Conservation (phyloP, 35 echinoderm and acorn worm species). For the Ptychodera flava region DNA sequence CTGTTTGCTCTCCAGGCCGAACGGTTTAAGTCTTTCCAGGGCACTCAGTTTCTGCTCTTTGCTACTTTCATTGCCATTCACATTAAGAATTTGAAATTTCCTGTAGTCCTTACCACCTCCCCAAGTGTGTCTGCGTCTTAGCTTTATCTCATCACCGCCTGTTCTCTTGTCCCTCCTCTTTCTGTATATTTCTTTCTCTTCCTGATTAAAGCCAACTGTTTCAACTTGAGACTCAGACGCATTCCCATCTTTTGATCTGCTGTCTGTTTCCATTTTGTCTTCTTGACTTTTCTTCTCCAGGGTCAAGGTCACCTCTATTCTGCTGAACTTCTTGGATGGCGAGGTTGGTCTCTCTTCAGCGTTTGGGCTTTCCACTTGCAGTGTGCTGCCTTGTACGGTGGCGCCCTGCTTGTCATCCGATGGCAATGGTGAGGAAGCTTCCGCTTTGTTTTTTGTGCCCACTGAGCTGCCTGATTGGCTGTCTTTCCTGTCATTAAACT, state of each 20-base stretch:
- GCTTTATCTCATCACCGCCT: slow-evolving; percentile 33
- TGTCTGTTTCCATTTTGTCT: slow-evolving; percentile 11
- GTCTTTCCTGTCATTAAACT: not conserved
- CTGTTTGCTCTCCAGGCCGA: not conserved
- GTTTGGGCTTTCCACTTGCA: not conserved
- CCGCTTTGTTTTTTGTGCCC: slow-evolving; percentile 3
- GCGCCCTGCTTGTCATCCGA: slow-evolving; percentile 6
- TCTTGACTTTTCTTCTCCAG: slow-evolving; percentile 50
- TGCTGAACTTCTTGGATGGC: slow-evolving; percentile 34
- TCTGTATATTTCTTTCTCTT: slow-evolving; percentile 29
- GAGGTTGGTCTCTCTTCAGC: slow-evolving; percentile 6
- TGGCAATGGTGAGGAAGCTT: not conserved
- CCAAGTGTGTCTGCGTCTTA: slow-evolving; percentile 61
- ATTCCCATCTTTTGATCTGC: slow-evolving; percentile 3
- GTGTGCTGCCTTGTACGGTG: not conserved
- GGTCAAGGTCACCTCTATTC: slow-evolving; percentile 58
- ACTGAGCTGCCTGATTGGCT: not conserved
- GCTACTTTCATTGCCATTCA: not conserved
- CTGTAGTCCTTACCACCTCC: slow-evolving; percentile 52
- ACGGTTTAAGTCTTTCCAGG: slow-evolving; percentile 6
- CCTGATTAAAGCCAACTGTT: slow-evolving; percentile 17
- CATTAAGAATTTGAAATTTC: slow-evolving; percentile 43
- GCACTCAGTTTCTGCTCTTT: slow-evolving; percentile 9
- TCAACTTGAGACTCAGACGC: not conserved
- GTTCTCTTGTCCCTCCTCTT: slow-evolving; percentile 27